phyloP scores from a whole-genome alignment of 1,140 invertebrate genomes.

The Agrypnia vestita region DNA sequence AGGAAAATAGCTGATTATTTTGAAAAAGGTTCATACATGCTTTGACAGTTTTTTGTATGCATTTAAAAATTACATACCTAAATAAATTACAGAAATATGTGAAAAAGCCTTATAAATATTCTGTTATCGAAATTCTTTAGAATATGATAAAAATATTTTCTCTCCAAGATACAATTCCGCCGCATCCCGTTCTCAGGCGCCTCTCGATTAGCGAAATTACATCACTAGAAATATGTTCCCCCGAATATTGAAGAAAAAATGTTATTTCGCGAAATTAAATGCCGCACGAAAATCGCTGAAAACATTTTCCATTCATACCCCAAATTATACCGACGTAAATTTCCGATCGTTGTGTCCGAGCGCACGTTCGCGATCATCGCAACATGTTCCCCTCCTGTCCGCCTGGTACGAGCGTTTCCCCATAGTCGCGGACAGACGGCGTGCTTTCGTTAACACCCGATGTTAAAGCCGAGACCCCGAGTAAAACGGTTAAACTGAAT shows the following conservation, averaged over 20 bases:
- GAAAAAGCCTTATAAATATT: neutral
- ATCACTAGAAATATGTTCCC: no score
- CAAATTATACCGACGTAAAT: neutral
- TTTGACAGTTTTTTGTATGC: no score
- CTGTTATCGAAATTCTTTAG: neutral
- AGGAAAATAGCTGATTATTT: no score
- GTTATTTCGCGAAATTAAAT: neutral
- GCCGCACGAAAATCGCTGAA: neutral
- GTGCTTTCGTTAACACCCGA: neutral
- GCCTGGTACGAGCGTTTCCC: slow-evolving; percentile 8
- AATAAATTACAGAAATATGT: no score
- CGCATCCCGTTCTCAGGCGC: neutral
- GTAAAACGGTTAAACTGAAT: neutral
- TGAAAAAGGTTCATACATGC: no score
- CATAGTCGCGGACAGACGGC: neutral
- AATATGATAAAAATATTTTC: neutral
- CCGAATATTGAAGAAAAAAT: no score
- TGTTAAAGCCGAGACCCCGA: neutral
- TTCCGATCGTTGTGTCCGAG: neutral
- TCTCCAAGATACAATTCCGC: neutral
- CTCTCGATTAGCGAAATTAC: slow-evolving; percentile 12
- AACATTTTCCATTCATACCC: neutral
- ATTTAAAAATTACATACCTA: no score
- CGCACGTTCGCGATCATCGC: neutral
- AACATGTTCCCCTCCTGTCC: neutral